These are phyloP conservation scores for Dexiosoma caninum DNA, from an alignment of 2,888 invertebrate species.

Conservation along the genomic window DNA sequence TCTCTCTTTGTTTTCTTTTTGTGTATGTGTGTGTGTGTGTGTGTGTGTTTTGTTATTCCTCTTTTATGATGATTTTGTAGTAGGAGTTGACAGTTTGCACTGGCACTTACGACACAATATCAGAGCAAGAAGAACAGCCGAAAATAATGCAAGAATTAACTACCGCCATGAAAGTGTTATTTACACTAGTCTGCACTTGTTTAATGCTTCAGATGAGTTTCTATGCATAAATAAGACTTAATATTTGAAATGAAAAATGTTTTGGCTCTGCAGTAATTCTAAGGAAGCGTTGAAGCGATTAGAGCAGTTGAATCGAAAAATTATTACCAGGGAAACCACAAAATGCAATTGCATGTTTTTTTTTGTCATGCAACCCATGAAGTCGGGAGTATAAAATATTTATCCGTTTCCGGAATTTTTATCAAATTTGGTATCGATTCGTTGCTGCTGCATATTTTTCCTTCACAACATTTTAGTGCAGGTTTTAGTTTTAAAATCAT, in stretches of 20 bases:
- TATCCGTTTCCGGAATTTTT: too few species aligned
- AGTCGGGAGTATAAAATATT: too few species aligned
- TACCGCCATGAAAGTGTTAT: neutral
- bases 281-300: neutral
- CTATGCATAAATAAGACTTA: neutral
- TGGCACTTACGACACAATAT: neutral
- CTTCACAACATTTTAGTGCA: too few species aligned
- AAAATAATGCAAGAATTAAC: neutral
- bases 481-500: too few species aligned
- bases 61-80: neutral
- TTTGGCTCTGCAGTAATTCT: neutral
- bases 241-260: neutral
- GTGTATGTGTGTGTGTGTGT: neutral
- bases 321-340: too few species aligned
- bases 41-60: neutral
- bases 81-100: neutral
- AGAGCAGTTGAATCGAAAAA: neutral
- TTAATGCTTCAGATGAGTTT: neutral
- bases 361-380: too few species aligned
- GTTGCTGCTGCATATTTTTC: too few species aligned
- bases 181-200: neutral
- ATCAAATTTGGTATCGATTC: too few species aligned
- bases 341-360: too few species aligned
- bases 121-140: neutral
- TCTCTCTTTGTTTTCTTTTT: constrained; percentile 1